Evolutionary conservation across 2,113 vertebrate genomes (phyloP).

Genomic region (Arenaria interpres): DNA sequence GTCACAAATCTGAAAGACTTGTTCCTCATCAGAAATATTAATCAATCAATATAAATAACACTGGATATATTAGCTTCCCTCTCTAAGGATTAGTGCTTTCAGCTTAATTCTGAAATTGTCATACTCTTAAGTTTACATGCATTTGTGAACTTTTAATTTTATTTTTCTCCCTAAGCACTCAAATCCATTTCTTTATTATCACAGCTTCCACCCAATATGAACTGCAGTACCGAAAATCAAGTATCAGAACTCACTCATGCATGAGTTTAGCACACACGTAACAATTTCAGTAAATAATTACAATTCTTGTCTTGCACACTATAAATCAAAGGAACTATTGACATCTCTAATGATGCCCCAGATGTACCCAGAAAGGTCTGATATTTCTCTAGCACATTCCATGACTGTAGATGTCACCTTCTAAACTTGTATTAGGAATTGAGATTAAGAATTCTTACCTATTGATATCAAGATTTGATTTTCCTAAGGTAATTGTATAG

Average conservation of each 20-base stretch:
- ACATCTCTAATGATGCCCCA: background rate
- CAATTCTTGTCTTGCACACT: background rate
- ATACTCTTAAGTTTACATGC: background rate
- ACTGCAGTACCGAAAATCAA: background rate
- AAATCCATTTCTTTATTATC: background rate
- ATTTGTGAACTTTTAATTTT: background rate
- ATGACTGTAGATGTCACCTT: background rate
- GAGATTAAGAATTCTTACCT: background rate
- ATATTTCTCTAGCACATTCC: background rate
- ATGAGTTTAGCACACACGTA: background rate
- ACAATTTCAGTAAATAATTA: background rate
- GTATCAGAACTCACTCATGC: background rate
- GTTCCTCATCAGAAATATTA: background rate
- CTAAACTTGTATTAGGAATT: background rate
- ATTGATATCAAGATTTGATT: background rate
- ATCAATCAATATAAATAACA: background rate
- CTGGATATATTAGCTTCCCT: background rate
- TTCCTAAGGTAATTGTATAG: background rate
- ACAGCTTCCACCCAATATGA: background rate
- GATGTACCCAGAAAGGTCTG: background rate
- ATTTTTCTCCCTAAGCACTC: background rate
- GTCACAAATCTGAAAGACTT: background rate
- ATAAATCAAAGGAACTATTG: background rate
- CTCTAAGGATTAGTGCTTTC: background rate
- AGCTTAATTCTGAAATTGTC: background rate